Base-by-base conservation (phyloP, 23 tunicate species). In the Clavelina lepadiformis region DNA sequence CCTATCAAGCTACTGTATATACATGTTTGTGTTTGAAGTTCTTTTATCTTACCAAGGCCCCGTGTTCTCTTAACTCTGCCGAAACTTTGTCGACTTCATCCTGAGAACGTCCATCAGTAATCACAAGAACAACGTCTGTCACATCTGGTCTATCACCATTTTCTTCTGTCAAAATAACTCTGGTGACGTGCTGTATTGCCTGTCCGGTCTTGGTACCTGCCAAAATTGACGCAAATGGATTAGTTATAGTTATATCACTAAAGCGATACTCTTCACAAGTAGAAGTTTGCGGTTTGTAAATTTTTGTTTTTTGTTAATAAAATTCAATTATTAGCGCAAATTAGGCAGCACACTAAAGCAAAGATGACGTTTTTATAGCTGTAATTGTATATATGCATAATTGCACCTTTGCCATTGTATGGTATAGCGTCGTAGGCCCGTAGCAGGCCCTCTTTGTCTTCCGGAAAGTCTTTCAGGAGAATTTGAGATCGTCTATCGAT, bases 61-160 rank as follows among this genome's bases (percentile, higher is more conserved):
- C 64, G 5, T n/a, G 5, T 18, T 5, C 5, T 58, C 64, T 25
- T 28, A 58, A 28, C 11, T 25, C 64, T 4, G 13, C 35, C 30
- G 64, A 58, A 28, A 38, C 64, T 23, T 3, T 58, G 6, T 28
- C n/a, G 11, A 58, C 8, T 5, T 35, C 69, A 37, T 63, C 69
- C 37, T 37, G 51, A n/a, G 69, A 52, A 7, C 60, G 15, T 38
- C 69, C 69, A 25, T 63, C 69, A 19, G 69, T 63, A 20, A 63
- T 37, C 15, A 63, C 52, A 6, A 63, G 5, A 5, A 63, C 59
- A 3, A 63, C 59, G 28, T 63, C 60, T 24, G 25, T 52, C 35
- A 63, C 69, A 7, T 63, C 69, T 5, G 60, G 69, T 37, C 69
- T 63, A 30, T 38, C 69, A 30, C 64, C 64, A 58, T 25, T 27